Conservation (phyloP, 1,140 invertebrate species). For the Ditylenchus dipsaci region DNA sequence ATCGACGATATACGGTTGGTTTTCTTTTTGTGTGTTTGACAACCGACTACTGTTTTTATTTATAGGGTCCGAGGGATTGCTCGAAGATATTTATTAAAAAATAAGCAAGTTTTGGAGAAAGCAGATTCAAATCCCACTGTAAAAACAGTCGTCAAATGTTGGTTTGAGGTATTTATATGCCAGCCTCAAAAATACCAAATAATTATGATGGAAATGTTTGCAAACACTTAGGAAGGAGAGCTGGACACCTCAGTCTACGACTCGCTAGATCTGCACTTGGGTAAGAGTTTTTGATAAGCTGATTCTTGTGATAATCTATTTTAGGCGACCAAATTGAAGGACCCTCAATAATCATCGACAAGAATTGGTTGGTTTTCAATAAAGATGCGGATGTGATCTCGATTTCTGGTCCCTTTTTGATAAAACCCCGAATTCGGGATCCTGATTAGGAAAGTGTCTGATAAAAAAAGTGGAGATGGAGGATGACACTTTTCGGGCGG, state of each 20-base stretch:
- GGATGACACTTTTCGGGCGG: no score
- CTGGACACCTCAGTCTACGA: conserved; percentile 74
- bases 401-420: no score
- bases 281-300: conserved; percentile 54
- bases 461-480: no score
- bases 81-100: conserved; percentile 26
- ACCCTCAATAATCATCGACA: conserved; percentile 91
- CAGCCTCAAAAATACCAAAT: no score
- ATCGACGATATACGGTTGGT: conserved; percentile 82
- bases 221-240: conserved; percentile 52
- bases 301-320: no score
- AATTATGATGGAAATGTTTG: no score
- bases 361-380: conserved; percentile 62
- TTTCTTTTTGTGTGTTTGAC: background rate
- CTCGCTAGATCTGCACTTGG: conserved; percentile 68
- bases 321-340: conserved; percentile 68
- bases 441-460: no score
- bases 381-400: no score
- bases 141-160: conserved; percentile 40
- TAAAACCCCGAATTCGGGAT: no score
- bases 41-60: background rate
- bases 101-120: conserved; percentile 17
- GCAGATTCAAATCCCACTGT: background rate
- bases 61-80: conserved; percentile 74
- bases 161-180: conserved; percentile 38